Conservation (phyloP, 2,888 invertebrate genomes). For the Syrphus vitripennis region DNA sequence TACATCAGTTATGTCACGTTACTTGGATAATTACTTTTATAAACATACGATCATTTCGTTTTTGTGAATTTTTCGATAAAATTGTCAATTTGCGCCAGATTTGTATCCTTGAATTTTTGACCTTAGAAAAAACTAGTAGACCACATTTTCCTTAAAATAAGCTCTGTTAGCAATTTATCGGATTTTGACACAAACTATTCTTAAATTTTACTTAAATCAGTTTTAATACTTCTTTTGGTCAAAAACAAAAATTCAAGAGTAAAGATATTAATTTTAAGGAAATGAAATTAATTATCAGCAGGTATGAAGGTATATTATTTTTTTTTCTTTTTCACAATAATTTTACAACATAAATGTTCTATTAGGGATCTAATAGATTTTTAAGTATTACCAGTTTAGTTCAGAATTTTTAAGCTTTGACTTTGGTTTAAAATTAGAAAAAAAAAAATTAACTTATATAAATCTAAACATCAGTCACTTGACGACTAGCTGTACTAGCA, state of each 20-base stretch:
- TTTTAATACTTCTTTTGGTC: neutral
- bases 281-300: neutral
- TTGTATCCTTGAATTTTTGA: too few relatives aligned
- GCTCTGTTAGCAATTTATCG: too few relatives aligned
- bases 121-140: too few relatives aligned
- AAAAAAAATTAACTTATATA: neutral
- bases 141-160: too few relatives aligned
- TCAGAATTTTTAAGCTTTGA: neutral
- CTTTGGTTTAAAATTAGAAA: slow-evolving; percentile 6
- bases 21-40: too few relatives aligned
- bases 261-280: neutral
- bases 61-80: too few relatives aligned
- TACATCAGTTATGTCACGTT: too few relatives aligned
- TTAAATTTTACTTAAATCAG: too few relatives aligned
- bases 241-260: neutral
- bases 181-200: too few relatives aligned
- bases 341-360: neutral
- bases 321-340: neutral
- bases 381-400: neutral
- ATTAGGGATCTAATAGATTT: neutral
- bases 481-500: slow-evolving; percentile 75
- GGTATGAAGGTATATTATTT: neutral
- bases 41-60: too few relatives aligned
- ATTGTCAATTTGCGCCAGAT: too few relatives aligned
- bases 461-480: slow-evolving; percentile 81